Evolutionary conservation across 1,140 invertebrate genomes (phyloP), one percentile per base, ranked within the genome.

Genomic region (Chionoecetes opilio): DNA sequence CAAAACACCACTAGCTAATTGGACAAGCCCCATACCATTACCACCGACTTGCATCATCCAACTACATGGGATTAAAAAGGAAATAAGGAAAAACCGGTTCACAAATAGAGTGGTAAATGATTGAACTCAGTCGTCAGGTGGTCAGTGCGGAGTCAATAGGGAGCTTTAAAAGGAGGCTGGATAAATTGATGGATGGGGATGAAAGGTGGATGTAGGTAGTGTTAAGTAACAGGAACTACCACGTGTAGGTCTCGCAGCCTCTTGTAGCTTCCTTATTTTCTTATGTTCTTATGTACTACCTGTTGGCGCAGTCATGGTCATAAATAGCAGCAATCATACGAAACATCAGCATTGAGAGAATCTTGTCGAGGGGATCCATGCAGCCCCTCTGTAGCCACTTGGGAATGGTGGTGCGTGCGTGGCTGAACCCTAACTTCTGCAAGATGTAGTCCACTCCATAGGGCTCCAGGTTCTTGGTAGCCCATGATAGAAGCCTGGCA

Each of bases 371-470:
- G 0, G 99, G 99, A 97, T 99, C 99, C 98, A 99, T 99, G 96
- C 99, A 99, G 35, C 99, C 99, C 93, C 99, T 97, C 97, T 99
- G 99, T 97, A 99, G 98, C 99, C 99, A 99, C 97, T 99, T 99
- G 31, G 99, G 99, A 97, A 99, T 99, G 46, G 99, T 99, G 82
- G 98, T 99, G 82, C 99, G 97, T 2, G 99, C 99, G 97, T 99
- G 99, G 93, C 98, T 98, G 97, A 99, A 99, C 21, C 99, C 99
- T 8, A 99, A 97, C 97, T 99, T 99, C 97, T 99, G 99, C 46
- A 99, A 97, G 96, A 99, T 99, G 97, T 99, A 99, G 97, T 99
- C 99, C 63, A 99, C 99, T 75, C 99, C 99, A 96, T 99, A 99
- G 0, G 99, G 99, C 97, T 99, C 99, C 96, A 99, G 99, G 96